phyloP scores from a whole-genome alignment of 2,888 invertebrate genomes.

The Monochamus alternatus region DNA sequence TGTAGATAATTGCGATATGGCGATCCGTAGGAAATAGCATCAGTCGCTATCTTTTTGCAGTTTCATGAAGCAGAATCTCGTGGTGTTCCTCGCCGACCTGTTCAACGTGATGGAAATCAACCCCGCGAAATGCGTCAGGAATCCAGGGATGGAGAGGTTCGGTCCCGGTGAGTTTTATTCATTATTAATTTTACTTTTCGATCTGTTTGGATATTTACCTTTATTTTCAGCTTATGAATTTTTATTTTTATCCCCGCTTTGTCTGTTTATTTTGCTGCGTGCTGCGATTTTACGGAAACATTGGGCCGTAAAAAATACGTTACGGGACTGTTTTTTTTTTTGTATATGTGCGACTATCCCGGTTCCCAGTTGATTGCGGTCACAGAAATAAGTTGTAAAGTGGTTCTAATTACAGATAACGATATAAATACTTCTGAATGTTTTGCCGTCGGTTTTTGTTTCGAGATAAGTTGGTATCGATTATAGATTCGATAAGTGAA shows the following conservation, averaged over 20 bases:
- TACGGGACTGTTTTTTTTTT: no score
- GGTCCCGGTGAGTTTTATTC: slow-evolving; percentile 66
- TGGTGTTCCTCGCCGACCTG: slow-evolving; percentile 93
- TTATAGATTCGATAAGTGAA: no score
- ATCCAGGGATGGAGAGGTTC: slow-evolving; percentile 81
- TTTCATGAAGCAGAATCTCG: slow-evolving; percentile 92
- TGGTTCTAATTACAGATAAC: no score
- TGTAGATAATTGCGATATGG: not conserved
- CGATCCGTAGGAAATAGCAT: not conserved
- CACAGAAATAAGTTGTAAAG: no score
- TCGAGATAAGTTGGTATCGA: no score
- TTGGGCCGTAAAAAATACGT: no score
- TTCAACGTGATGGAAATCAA: slow-evolving; percentile 95
- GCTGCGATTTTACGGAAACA: not conserved
- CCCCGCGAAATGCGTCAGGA: slow-evolving; percentile 89
- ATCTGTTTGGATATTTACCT: slow-evolving; percentile 20
- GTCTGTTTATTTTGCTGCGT: not conserved
- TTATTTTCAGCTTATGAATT: slow-evolving; percentile 30
- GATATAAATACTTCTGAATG: no score
- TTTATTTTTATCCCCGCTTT: slow-evolving; percentile 17
- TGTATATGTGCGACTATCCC: no score
- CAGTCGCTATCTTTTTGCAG: slow-evolving; percentile 72
- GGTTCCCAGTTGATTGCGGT: no score
- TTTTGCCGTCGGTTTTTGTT: no score
- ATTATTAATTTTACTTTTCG: slow-evolving; percentile 9